Evolutionary conservation across 2,113 vertebrate genomes (phyloP).

Genomic region (Albula goreensis): DNA sequence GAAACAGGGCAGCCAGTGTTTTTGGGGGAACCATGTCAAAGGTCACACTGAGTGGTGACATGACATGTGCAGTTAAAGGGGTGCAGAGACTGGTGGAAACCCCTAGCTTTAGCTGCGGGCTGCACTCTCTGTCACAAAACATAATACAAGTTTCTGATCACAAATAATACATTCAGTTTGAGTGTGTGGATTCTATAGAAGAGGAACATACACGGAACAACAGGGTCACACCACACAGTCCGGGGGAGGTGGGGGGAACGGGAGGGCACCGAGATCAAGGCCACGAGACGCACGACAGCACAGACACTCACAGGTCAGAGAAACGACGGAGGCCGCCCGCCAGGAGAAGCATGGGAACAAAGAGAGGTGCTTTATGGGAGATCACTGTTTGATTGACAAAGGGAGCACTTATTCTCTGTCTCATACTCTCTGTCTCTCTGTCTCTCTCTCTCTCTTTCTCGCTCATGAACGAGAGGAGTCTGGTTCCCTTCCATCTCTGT

Average conservation of each 20-base stretch:
- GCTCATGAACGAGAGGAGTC: background rate
- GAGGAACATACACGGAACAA: background rate
- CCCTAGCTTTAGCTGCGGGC: background rate
- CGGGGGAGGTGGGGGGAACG: background rate
- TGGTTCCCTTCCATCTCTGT: background rate
- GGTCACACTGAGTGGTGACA: background rate
- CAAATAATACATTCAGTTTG: too few relatives aligned
- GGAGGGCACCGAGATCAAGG: background rate
- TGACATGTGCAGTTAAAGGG: background rate
- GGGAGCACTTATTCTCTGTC: background rate
- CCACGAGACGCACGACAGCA: background rate
- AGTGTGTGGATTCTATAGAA: background rate
- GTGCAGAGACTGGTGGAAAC: background rate
- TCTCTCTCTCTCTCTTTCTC: background rate
- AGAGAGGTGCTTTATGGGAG: background rate
- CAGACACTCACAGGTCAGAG: constrained; percentile 16
- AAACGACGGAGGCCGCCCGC: background rate
- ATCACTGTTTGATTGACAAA: background rate
- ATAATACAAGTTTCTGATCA: background rate
- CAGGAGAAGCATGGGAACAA: background rate
- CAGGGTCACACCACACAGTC: background rate
- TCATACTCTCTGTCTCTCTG: background rate
- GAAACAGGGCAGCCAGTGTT: background rate
- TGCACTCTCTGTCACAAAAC: background rate
- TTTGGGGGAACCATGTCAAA: background rate